Conservation (phyloP, 2,888 invertebrate species). For the Melanotus villosus region DNA sequence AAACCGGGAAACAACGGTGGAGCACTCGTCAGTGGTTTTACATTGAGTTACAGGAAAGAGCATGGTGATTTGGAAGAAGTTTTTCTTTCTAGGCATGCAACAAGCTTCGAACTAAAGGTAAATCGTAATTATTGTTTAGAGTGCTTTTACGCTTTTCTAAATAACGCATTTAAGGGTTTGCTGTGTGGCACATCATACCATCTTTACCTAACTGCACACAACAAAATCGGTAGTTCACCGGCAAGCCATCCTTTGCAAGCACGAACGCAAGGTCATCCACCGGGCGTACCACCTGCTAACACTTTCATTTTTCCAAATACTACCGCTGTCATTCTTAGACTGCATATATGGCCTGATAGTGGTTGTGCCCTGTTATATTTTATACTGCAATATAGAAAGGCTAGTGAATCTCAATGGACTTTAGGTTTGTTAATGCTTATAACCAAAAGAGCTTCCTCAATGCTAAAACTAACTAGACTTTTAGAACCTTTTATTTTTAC, state of each 20-base stretch:
- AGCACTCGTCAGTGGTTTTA: conserved; percentile 78
- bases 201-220: conserved; percentile 78
- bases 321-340: conserved; percentile 76
- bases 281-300: conserved; percentile 76
- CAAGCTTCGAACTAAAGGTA: conserved; percentile 78
- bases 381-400: conserved; percentile 78
- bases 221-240: conserved; percentile 80
- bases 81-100: conserved; percentile 76
- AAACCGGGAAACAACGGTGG: conserved; percentile 80
- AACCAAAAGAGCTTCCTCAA: background rate
- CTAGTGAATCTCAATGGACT: conserved; percentile 78
- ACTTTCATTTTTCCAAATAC: conserved; percentile 80
- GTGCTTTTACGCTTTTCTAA: too few relatives aligned
- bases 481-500: background rate
- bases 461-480: too few relatives aligned
- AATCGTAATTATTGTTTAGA: background rate
- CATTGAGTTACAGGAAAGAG: conserved; percentile 76
- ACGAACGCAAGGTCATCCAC: conserved; percentile 80
- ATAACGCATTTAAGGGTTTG: conserved; percentile 68
- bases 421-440: conserved; percentile 67
- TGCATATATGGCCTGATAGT: conserved; percentile 82
- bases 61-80: conserved; percentile 78
- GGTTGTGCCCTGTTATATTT: conserved; percentile 81
- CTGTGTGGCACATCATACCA: conserved; percentile 83
- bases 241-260: conserved; percentile 79